Conservation (phyloP, 1,140 invertebrate genomes). For the Orchesella cincta region DNA sequence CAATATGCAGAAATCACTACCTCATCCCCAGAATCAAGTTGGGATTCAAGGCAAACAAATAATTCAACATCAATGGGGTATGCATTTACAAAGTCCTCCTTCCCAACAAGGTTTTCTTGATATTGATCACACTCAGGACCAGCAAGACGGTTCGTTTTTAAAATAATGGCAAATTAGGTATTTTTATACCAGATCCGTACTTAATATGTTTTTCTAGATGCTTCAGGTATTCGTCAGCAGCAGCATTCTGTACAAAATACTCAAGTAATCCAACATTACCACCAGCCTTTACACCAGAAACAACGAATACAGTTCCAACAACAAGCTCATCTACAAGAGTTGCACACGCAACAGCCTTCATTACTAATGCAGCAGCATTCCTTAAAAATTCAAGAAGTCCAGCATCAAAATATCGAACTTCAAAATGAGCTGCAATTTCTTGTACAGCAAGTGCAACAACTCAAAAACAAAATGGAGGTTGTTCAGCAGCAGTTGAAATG, state of each 20-base stretch:
- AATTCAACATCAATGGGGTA: neutral
- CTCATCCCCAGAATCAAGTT: constrained; percentile 13
- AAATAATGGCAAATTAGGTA: no score
- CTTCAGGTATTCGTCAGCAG: no score
- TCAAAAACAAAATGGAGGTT: no score
- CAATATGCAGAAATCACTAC: neutral
- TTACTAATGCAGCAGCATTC: neutral
- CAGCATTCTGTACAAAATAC: neutral
- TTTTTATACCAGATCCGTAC: no score
- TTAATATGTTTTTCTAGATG: no score
- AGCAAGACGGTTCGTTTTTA: no score
- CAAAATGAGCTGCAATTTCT: neutral
- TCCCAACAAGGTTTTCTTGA: neutral
- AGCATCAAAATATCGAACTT: neutral
- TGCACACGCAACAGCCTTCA: neutral
- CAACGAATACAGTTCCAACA: constrained; percentile 11
- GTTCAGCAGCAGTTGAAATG: no score
- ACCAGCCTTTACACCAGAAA: neutral
- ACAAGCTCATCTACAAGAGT: neutral
- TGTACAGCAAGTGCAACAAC: neutral
- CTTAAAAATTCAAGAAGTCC: neutral
- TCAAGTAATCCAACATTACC: neutral
- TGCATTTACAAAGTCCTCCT: neutral
- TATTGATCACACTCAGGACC: neutral
- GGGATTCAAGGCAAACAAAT: constrained; percentile 13